A percentile compares a stretch with the other conserved stretches of the same genome.
These are phyloP conservation scores for Quadriops clusia DNA, from an alignment of 2,888 invertebrate genomes.

Conservation along the genomic window DNA sequence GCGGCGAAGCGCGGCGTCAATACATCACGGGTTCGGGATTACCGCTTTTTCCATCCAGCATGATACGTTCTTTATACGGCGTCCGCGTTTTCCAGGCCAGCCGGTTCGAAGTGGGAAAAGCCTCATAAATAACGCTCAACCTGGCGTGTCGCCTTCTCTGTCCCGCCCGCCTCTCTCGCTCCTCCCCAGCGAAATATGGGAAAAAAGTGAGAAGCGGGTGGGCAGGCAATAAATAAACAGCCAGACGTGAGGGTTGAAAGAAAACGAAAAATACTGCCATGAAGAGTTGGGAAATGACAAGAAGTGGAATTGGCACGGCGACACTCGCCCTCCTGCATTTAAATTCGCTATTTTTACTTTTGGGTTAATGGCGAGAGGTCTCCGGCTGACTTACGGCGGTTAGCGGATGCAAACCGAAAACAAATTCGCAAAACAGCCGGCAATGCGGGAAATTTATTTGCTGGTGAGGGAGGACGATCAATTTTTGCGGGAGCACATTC, in stretches of 20 bases:
- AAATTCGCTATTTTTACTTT: too few species aligned
- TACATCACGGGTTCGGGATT: constrained; percentile 35
- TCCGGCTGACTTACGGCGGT: too few species aligned
- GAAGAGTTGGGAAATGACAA: constrained; percentile 19
- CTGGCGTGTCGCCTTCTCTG: constrained; percentile 22
- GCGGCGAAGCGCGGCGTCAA: constrained; percentile 22
- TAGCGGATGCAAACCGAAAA: too few species aligned
- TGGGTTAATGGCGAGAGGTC: too few species aligned
- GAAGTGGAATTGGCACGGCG: constrained; percentile 20
- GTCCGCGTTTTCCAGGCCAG: constrained; percentile 27
- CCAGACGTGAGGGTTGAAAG: constrained; percentile 21
- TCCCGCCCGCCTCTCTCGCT: constrained; percentile 18
- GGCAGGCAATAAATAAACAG: constrained; percentile 28
- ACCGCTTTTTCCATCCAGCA: constrained; percentile 31
- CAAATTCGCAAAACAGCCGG: too few species aligned
- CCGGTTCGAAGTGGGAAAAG: constrained; percentile 34
- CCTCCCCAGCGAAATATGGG: constrained; percentile 30
- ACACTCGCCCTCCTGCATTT: too few species aligned
- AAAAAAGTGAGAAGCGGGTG: constrained; percentile 31
- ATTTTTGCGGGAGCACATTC: too few species aligned
- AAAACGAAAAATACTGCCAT: constrained; percentile 19
- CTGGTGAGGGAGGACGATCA: too few species aligned
- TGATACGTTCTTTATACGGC: constrained; percentile 35
- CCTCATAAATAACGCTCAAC: constrained; percentile 39
- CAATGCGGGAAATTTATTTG: too few species aligned